Conservation (phyloP, 2,888 invertebrate species). For the Clepsis dumicolana region DNA sequence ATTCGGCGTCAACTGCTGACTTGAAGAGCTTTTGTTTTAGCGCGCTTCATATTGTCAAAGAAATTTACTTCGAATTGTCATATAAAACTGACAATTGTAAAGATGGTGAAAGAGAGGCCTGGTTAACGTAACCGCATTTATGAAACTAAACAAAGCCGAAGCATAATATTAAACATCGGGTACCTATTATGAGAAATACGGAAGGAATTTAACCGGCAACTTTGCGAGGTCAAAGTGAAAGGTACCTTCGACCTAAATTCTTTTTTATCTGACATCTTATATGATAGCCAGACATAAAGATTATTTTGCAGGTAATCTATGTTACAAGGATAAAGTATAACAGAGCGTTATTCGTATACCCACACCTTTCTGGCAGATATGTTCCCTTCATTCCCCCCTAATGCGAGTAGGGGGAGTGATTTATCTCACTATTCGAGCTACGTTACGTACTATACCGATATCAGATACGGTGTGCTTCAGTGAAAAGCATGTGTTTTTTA, state of each 20-base stretch:
- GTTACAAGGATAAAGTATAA: conserved; percentile 35
- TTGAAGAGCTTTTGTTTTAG: too few species aligned
- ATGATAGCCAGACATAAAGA: conserved; percentile 37
- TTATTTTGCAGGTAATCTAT: conserved; percentile 40
- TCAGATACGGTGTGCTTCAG: conserved; percentile 9
- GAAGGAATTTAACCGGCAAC: conserved; percentile 2
- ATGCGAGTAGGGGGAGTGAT: conserved; percentile 40
- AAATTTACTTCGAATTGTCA: too few species aligned
- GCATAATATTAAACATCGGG: background rate
- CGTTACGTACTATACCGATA: conserved; percentile 26
- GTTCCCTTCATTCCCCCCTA: conserved; percentile 32
- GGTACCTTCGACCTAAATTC: conserved; percentile 4
- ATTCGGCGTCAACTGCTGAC: too few species aligned
- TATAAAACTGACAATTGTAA: too few species aligned
- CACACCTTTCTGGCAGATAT: conserved; percentile 36
- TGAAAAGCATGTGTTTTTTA: conserved; percentile 14
- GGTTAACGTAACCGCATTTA: too few species aligned
- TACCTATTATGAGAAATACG: conserved; percentile 4
- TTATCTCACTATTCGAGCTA: conserved; percentile 37
- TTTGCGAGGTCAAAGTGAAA: conserved; percentile 20
- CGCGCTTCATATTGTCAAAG: too few species aligned
- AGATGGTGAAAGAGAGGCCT: too few species aligned
- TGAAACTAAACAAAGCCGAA: background rate
- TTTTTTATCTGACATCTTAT: conserved; percentile 31
- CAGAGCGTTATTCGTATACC: conserved; percentile 20